These are phyloP conservation scores for Drosophila prosaltans DNA, from an alignment of 1,140 invertebrate genomes.

Conservation along the genomic window DNA sequence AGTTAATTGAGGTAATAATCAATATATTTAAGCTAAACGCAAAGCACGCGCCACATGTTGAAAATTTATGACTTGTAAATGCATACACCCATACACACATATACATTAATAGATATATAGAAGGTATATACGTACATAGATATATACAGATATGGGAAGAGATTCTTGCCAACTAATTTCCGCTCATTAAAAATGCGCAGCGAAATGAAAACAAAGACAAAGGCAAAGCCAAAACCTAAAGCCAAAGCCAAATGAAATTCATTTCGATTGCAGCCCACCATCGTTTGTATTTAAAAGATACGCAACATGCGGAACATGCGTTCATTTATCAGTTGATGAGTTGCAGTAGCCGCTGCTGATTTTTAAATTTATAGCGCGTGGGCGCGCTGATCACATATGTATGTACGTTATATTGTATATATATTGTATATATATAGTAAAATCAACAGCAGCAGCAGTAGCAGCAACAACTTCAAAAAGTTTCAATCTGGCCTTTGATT, in stretches of 20 bases:
- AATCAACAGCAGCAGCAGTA: no score
- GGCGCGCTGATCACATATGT: conserved; percentile 56
- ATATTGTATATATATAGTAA: not conserved
- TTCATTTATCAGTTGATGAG: conserved; percentile 68
- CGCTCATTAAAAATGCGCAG: conserved; percentile 76
- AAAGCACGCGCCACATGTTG: conserved; percentile 52
- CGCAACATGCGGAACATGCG: conserved; percentile 61
- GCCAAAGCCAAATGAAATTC: conserved; percentile 26
- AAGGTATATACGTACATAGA: not conserved
- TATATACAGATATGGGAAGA: conserved; percentile 39
- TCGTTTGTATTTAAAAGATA: conserved; percentile 72
- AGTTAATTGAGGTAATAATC: conserved; percentile 55
- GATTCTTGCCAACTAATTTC: conserved; percentile 72
- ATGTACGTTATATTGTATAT: conserved; percentile 20
- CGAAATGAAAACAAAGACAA: conserved; percentile 29
- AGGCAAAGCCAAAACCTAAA: not conserved
- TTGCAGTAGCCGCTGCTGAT: conserved; percentile 54
- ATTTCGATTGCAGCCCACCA: conserved; percentile 37
- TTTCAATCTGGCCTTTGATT: conserved; percentile 7
- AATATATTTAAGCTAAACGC: conserved; percentile 31
- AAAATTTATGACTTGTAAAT: conserved; percentile 63
- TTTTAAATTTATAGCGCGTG: conserved; percentile 66
- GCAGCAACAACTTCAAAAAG: conserved; percentile 7
- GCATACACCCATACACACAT: not conserved
- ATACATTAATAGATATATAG: not conserved